These are phyloP conservation scores for Zoanthus sansibaricus DNA, from an alignment of 92 coral and sea anemone species.

Conservation along the genomic window DNA sequence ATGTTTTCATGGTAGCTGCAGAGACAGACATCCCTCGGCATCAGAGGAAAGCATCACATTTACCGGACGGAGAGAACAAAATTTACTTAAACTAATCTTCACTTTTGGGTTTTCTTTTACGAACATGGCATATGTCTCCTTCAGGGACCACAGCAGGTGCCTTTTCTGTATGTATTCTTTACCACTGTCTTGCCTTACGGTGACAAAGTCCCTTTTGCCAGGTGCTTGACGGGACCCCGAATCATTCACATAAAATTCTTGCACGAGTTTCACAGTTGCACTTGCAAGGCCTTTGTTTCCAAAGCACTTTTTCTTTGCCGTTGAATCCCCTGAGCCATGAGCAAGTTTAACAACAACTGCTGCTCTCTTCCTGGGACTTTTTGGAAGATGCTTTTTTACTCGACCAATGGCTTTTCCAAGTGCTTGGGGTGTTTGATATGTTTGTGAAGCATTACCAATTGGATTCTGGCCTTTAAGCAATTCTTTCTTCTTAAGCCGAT, in stretches of 20 bases:
- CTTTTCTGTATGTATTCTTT: constrained; percentile 69
- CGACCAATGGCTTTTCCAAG: constrained; percentile 8
- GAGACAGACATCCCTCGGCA: constrained; percentile 57
- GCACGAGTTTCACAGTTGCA: constrained; percentile 34
- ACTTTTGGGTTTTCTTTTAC: constrained; percentile 58
- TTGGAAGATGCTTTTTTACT: constrained; percentile 5
- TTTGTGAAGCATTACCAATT: background rate
- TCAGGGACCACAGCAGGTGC: constrained; percentile 62
- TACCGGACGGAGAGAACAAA: constrained; percentile 61
- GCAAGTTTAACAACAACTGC: constrained; percentile 9
- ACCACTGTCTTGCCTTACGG: constrained; percentile 10
- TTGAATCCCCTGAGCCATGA: background rate
- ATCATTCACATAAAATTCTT: constrained; percentile 33
- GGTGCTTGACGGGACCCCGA: constrained; percentile 67
- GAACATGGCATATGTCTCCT: constrained; percentile 56
- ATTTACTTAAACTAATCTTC: constrained; percentile 62
- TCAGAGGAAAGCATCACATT: constrained; percentile 57
- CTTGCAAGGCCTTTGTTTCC: constrained; percentile 20
- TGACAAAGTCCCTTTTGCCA: constrained; percentile 58
- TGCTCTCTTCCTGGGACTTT: constrained; percentile 34
- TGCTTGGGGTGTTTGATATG: constrained; percentile 26
- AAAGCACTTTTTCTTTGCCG: constrained; percentile 10
- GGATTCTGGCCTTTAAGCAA: no score
- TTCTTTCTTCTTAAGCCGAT: background rate
- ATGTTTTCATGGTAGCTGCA: constrained; percentile 60